A percentile compares a stretch with the other conserved stretches of the same genome.
These are phyloP conservation scores for Dendronephthya gigantea DNA, from an alignment of 64 coral and sea anemone genomes.

Conservation along the genomic window DNA sequence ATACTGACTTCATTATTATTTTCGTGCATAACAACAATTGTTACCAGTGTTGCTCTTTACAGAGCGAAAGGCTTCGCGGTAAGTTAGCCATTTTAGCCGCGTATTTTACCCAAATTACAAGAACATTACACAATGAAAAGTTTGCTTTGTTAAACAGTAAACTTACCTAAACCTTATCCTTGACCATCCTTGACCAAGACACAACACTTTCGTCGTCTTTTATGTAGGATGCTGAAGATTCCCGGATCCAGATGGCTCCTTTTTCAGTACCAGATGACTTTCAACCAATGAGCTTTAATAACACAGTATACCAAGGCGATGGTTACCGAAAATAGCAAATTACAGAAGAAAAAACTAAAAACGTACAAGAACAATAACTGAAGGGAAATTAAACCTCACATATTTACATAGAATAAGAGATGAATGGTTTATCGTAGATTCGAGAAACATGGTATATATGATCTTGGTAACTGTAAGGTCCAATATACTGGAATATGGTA, in stretches of 20 bases:
- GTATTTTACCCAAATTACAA: too few species aligned
- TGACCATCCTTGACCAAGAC: too few species aligned
- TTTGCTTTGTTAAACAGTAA: too few species aligned
- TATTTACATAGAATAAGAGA: too few species aligned
- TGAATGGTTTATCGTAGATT: too few species aligned
- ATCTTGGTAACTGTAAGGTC: too few species aligned
- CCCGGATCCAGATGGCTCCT: neutral
- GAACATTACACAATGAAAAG: too few species aligned
- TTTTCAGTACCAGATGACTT: neutral
- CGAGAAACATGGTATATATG: too few species aligned
- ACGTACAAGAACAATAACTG: neutral
- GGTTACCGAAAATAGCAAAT: neutral
- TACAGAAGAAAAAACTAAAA: neutral
- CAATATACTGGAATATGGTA: too few species aligned
- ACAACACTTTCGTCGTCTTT: neutral
- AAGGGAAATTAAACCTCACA: too few species aligned
- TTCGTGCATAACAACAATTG: neutral
- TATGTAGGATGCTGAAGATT: neutral
- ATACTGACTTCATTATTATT: neutral
- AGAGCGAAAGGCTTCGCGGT: neutral
- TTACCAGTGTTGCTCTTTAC: neutral
- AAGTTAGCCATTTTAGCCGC: neutral
- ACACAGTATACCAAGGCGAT: neutral
- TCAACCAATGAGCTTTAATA: neutral
- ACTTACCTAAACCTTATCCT: too few species aligned